Percentiles rank a stretch among this genome's conserved stretches.
phyloP scores from a whole-genome alignment of 2,888 invertebrate genomes.

The Scaptomyza caliginosa region DNA sequence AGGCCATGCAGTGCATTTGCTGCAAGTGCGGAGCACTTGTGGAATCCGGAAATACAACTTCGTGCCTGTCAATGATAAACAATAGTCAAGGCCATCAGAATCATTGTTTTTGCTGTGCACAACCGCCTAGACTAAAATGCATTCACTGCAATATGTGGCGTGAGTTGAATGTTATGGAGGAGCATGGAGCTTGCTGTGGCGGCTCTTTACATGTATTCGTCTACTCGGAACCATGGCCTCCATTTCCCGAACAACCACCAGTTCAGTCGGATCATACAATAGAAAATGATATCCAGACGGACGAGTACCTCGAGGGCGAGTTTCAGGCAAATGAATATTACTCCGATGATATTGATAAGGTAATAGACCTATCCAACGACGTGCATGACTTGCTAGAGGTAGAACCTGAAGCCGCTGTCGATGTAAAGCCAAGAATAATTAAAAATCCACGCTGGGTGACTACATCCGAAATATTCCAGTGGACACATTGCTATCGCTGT shows the following conservation, averaged over 20 bases:
- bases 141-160: conserved; percentile 32
- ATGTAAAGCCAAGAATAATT: conserved; percentile 5
- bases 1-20: conserved; percentile 17
- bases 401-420: neutral
- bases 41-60: neutral
- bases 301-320: neutral
- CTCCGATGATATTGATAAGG: neutral
- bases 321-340: neutral
- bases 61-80: neutral
- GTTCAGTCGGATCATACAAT: neutral
- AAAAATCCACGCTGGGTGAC: conserved; percentile 19
- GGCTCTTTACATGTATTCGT: conserved; percentile 31
- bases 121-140: conserved; percentile 39
- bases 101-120: conserved; percentile 49
- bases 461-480: conserved; percentile 13
- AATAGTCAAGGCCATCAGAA: neutral
- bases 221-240: conserved; percentile 36
- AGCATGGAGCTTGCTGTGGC: conserved; percentile 14
- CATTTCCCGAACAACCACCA: conserved; percentile 29
- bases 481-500: conserved; percentile 38
- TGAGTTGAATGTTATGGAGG: neutral
- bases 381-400: neutral
- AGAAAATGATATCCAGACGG: fast-evolving
- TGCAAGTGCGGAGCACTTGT: conserved; percentile 22
- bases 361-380: neutral